Conservation (phyloP, 2,797 vertebrate genomes). For the Ptychadena robeensis region DNA sequence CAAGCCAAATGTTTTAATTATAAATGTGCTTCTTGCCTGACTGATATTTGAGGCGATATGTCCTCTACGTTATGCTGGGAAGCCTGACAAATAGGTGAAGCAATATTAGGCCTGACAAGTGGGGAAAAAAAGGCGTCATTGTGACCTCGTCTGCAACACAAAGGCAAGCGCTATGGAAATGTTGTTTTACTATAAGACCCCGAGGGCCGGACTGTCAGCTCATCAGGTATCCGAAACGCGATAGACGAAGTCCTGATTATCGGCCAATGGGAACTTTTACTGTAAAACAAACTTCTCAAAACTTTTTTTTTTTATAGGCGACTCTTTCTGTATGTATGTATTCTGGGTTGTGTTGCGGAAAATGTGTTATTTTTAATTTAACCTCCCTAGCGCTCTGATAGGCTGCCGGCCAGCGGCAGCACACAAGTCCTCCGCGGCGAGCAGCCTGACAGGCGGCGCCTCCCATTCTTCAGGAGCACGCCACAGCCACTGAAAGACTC, state of each 20-base stretch:
- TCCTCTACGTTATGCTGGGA: background rate
- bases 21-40: slow-evolving; percentile 24
- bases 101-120: slow-evolving; percentile 15
- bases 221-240: too few species aligned
- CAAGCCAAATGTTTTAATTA: slow-evolving; percentile 18
- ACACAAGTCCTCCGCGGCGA: too few species aligned
- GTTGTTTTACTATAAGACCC: background rate
- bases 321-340: too few species aligned
- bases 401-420: too few species aligned
- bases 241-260: background rate
- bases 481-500: too few species aligned
- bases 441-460: too few species aligned
- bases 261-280: background rate
- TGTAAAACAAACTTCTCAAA: background rate
- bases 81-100: slow-evolving; percentile 25
- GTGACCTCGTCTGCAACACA: background rate
- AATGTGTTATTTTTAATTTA: too few species aligned
- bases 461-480: too few species aligned
- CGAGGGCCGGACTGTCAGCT: too few species aligned
- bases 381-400: too few species aligned
- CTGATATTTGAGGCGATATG: slow-evolving; percentile 34
- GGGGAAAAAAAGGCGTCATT: background rate
- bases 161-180: background rate
- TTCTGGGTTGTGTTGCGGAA: too few species aligned
- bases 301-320: too few species aligned